Percentiles rank a stretch among this genome's conserved stretches.
Evolutionary conservation across 2,888 invertebrate genomes (phyloP).

Genomic region (Sphaerophoria taeniata): DNA sequence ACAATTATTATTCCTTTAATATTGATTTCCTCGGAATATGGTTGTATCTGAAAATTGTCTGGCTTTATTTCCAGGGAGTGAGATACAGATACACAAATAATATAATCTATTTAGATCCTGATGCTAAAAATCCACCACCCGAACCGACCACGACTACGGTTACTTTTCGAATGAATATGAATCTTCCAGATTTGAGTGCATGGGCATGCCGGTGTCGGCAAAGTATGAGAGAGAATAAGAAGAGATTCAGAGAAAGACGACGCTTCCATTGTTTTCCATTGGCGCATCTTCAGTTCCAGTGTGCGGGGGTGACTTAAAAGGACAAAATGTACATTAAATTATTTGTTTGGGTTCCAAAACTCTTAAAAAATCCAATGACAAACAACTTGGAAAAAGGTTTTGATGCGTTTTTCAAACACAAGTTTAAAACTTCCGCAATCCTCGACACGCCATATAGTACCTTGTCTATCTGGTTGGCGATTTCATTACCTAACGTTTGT

Average conservation of each 20-base stretch:
- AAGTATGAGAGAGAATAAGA: conserved; percentile 1
- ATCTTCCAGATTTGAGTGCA: conserved; percentile 36
- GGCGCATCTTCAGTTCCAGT: conserved; percentile 45
- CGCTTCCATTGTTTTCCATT: conserved; percentile 26
- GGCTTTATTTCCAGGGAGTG: conserved; percentile 56
- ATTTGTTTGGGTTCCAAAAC: conserved; percentile 47
- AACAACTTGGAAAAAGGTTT: conserved; percentile 27
- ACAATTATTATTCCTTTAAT: background rate
- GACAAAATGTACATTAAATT: conserved; percentile 26
- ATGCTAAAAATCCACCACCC: conserved; percentile 59
- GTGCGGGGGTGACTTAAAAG: conserved; percentile 19
- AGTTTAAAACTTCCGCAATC: conserved; percentile 59
- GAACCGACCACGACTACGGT: conserved; percentile 53
- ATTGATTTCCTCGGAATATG: background rate
- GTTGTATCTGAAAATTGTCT: conserved; percentile 48
- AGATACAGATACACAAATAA: conserved; percentile 57
- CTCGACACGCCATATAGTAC: conserved; percentile 20
- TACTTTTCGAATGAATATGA: conserved; percentile 65
- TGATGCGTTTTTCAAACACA: conserved; percentile 44
- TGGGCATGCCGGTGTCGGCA: background rate
- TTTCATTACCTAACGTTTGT: conserved; percentile 5
- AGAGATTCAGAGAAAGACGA: conserved; percentile 44
- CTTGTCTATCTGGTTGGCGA: background rate
- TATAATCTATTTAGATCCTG: conserved; percentile 59
- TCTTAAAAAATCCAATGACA: background rate